A percentile compares a stretch with the other conserved stretches of the same genome.
Conservation (phyloP, 2,797 vertebrate genomes). For the Cynopterus sphinx region DNA sequence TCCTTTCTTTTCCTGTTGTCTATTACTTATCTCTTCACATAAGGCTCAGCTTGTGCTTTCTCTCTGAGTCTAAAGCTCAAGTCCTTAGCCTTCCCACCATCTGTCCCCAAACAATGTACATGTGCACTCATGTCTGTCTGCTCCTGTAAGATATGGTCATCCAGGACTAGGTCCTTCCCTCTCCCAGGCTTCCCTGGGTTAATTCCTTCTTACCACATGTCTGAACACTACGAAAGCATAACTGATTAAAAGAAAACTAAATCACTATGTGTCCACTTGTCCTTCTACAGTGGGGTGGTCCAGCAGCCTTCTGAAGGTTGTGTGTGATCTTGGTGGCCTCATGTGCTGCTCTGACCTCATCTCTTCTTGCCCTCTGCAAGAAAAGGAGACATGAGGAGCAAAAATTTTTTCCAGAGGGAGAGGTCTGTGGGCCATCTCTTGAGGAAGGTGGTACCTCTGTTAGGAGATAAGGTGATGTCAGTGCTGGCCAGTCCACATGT, state of each 20-base stretch:
- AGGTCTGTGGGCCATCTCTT: background rate
- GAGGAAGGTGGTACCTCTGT: background rate
- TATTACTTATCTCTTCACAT: background rate
- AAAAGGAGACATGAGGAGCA: background rate
- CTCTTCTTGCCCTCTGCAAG: background rate
- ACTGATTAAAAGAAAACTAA: background rate
- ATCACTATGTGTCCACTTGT: accelerated
- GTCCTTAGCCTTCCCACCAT: background rate
- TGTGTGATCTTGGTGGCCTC: accelerated
- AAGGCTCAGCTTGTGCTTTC: background rate
- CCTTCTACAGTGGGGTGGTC: accelerated
- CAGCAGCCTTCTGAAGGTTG: background rate
- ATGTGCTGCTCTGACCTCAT: accelerated
- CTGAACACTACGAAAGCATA: accelerated
- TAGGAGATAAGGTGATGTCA: background rate
- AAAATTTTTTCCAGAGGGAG: background rate
- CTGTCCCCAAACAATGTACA: background rate
- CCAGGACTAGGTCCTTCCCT: background rate
- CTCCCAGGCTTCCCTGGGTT: background rate
- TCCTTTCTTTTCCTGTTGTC: background rate
- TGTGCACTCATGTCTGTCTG: background rate
- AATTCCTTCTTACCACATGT: background rate
- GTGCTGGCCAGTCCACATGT: background rate
- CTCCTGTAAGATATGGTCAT: accelerated
- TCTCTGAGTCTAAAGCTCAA: background rate